A percentile compares a stretch with the other conserved stretches of the same genome.
Conservation (phyloP, 2,113 vertebrate species). For the Corythoichthys intestinalis region DNA sequence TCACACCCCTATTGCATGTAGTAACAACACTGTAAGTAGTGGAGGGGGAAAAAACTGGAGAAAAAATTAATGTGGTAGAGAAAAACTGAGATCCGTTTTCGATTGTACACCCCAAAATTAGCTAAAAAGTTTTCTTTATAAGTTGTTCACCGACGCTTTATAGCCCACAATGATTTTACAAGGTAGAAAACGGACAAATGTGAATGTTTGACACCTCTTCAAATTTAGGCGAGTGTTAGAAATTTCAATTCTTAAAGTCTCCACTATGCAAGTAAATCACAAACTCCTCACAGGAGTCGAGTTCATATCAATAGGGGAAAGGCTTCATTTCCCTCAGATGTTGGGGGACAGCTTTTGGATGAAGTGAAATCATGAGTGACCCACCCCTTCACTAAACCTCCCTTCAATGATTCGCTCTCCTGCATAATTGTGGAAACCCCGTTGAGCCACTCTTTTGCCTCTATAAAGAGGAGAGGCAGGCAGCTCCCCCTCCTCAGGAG, state of each 20-base stretch:
- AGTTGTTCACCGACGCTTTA: no score
- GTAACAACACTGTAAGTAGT: neutral
- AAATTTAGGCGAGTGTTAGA: no score
- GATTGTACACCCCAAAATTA: no score
- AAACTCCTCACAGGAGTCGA: neutral
- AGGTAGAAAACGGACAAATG: no score
- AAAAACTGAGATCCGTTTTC: no score
- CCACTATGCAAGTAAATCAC: no score
- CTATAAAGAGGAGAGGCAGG: slow-evolving; percentile 77
- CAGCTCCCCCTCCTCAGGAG: slow-evolving; percentile 69
- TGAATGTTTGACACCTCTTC: no score
- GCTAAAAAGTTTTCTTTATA: no score
- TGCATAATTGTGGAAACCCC: slow-evolving; percentile 74
- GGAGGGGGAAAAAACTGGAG: neutral
- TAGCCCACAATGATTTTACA: no score
- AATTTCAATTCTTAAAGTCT: no score
- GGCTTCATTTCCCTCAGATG: slow-evolving; percentile 21
- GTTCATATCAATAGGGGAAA: slow-evolving; percentile 46
- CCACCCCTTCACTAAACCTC: slow-evolving; percentile 55
- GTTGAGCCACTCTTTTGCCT: slow-evolving; percentile 73
- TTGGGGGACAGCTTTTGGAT: slow-evolving; percentile 64
- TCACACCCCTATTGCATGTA: no score
- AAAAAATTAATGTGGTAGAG: no score
- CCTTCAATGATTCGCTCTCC: slow-evolving; percentile 63
- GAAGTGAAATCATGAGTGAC: slow-evolving; percentile 67